A percentile compares a stretch with the other conserved stretches of the same genome.
phyloP scores from a whole-genome alignment of 2,113 vertebrate genomes.

The Aspidoscelis tigris region DNA sequence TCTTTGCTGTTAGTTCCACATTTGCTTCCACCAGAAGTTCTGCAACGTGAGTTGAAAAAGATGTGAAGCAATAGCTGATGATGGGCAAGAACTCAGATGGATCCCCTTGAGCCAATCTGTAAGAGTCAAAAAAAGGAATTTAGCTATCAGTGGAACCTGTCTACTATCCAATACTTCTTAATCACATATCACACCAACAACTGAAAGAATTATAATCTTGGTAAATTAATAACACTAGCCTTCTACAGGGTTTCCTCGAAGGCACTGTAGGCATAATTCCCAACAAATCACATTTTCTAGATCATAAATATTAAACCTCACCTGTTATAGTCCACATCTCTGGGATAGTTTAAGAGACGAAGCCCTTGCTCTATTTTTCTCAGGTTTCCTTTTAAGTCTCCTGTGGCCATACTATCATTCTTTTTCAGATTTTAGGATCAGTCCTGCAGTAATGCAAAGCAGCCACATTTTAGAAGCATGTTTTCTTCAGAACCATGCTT shows the following conservation, averaged over 20 bases:
- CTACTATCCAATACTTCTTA: no score
- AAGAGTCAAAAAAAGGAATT: constrained; percentile 12
- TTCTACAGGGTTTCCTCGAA: background rate
- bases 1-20: constrained; percentile 88
- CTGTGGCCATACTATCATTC: constrained; percentile 85
- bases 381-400: constrained; percentile 88
- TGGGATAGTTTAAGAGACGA: constrained; percentile 85
- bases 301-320: constrained; percentile 69
- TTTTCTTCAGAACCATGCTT: no score
- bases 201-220: no score
- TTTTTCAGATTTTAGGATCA: constrained; percentile 19
- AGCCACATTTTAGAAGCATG: background rate
- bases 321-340: constrained; percentile 86
- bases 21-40: constrained; percentile 83
- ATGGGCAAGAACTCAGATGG: constrained; percentile 87
- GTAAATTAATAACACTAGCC: background rate
- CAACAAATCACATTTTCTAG: background rate
- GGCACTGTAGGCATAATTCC: background rate
- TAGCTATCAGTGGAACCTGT: no score
- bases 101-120: constrained; percentile 89
- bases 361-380: constrained; percentile 89
- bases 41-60: constrained; percentile 85
- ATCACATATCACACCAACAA: no score
- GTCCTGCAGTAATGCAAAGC: background rate
- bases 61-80: constrained; percentile 87